These are phyloP conservation scores for Platanista minor DNA, from an alignment of 2,113 vertebrate species.

Conservation along the genomic window DNA sequence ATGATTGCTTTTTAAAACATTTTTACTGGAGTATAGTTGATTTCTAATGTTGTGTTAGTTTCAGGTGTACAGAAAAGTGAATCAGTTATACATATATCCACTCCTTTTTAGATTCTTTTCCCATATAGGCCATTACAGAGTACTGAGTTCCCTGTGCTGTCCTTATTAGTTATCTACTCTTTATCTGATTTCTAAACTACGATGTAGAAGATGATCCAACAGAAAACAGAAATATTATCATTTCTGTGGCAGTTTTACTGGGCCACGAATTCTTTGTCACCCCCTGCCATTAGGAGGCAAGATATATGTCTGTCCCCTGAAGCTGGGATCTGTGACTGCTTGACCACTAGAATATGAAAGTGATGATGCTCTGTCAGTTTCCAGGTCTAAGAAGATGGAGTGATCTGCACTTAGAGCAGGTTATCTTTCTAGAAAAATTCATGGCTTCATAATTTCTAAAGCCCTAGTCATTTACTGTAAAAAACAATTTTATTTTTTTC, in stretches of 20 bases:
- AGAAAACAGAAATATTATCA: not conserved
- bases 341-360: not conserved
- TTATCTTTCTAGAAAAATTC: not conserved
- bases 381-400: not conserved
- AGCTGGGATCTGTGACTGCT: not conserved
- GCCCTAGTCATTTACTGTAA: not conserved
- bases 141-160: no score
- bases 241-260: not conserved
- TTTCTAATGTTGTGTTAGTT: no score
- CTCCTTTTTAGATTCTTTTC: no score
- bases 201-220: not conserved
- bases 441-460: not conserved
- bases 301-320: not conserved
- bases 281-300: not conserved
- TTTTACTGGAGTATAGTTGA: no score
- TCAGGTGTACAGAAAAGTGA: no score
- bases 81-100: no score
- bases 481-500: not conserved
- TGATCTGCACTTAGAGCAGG: not conserved
- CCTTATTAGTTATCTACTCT: no score
- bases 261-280: not conserved
- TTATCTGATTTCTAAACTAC: not conserved
- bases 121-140: no score
- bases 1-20: no score
- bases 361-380: not conserved